phyloP scores from a whole-genome alignment of 2,888 invertebrate species.

The Caenorhabditis sp. region DNA sequence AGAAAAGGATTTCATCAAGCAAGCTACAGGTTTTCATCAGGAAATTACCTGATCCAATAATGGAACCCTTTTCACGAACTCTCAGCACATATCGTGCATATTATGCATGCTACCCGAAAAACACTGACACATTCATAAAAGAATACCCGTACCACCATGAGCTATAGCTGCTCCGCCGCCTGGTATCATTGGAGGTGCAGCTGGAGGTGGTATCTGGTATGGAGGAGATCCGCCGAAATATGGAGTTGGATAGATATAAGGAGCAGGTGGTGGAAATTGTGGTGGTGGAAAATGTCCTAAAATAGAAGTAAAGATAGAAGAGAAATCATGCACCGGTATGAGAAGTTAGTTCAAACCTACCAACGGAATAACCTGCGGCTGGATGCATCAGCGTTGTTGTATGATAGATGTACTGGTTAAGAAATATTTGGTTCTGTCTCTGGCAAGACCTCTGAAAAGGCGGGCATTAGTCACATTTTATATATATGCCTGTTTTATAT shows the following conservation, averaged over 20 bases:
- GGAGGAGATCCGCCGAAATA: constrained; percentile 32
- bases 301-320: constrained; percentile 7
- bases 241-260: constrained; percentile 41
- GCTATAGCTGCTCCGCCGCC: constrained; percentile 16
- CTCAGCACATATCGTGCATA: neutral
- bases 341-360: neutral
- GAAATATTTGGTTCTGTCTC: constrained; percentile 17
- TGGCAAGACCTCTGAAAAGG: constrained; percentile 50
- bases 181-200: constrained; percentile 8
- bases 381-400: constrained; percentile 7
- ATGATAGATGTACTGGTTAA: constrained; percentile 8
- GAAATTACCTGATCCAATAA: too few relatives aligned
- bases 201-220: constrained; percentile 13
- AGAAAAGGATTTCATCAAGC: too few relatives aligned
- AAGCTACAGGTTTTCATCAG: too few relatives aligned
- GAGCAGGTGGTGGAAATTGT: constrained; percentile 20
- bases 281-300: constrained; percentile 20
- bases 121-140: neutral
- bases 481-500: constrained; percentile 9
- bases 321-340: neutral
- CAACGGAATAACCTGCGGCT: constrained; percentile 9
- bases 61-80: neutral
- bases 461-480: neutral
- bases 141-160: neutral
- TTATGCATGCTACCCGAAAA: neutral